phyloP scores from a whole-genome alignment of 2,113 vertebrate genomes.

The Psophia crepitans region DNA sequence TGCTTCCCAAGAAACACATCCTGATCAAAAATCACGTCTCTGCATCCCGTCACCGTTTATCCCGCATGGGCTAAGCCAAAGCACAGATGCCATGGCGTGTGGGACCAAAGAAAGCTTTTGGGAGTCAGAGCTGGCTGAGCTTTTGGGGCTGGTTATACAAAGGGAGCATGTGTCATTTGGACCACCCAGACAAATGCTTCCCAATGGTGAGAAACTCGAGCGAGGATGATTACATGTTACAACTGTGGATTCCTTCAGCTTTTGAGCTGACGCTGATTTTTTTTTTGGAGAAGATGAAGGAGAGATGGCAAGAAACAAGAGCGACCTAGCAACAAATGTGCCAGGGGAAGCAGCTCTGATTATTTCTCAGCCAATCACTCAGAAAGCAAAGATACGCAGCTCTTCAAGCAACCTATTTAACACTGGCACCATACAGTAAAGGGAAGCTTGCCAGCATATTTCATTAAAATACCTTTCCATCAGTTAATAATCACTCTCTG shows the following conservation, averaged over 20 bases:
- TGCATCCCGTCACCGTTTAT: rapidly evolving
- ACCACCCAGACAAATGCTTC: conserved; percentile 36
- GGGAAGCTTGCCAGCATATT: conserved; percentile 31
- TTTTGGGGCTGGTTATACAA: background rate
- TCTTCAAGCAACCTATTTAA: conserved; percentile 28
- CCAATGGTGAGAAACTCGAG: background rate
- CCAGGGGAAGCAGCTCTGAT: background rate
- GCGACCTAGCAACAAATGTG: background rate
- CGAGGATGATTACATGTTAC: background rate
- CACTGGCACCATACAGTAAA: background rate
- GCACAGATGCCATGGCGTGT: background rate
- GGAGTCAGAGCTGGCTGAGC: background rate
- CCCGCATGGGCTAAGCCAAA: background rate
- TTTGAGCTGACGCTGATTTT: background rate
- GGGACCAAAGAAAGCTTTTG: background rate
- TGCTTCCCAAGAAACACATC: background rate
- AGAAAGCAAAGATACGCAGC: background rate
- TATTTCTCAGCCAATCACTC: background rate
- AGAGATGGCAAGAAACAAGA: conserved; percentile 16
- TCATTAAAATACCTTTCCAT: conserved; percentile 50
- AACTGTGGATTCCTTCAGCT: conserved; percentile 9
- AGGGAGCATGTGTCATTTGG: background rate
- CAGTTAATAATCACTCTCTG: conserved; percentile 20
- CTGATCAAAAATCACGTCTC: background rate
- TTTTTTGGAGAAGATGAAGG: background rate